These are phyloP conservation scores for Hippocampus abdominalis DNA, from an alignment of 2,113 vertebrate species.

Conservation along the genomic window DNA sequence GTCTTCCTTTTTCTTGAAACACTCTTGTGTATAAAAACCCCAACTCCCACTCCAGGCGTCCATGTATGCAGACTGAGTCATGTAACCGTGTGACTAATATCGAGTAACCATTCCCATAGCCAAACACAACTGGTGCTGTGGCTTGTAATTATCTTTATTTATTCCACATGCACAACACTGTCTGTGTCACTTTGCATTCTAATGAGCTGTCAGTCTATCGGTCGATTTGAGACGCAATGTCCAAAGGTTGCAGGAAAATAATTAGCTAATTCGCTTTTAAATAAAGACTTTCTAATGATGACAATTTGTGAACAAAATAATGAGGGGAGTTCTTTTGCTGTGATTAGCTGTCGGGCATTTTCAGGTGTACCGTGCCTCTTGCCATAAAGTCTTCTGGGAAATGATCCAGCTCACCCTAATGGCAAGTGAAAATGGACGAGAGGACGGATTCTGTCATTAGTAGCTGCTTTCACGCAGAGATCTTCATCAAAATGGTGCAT, in stretches of 20 bases:
- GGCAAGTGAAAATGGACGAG: not conserved
- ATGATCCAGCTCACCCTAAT: not conserved
- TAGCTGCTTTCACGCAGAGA: not conserved
- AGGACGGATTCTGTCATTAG: not conserved
- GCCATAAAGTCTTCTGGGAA: not conserved
- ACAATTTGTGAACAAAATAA: slow-evolving; percentile 13
- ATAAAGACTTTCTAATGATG: slow-evolving; percentile 18
- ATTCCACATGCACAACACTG: slow-evolving; percentile 51
- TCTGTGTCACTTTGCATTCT: slow-evolving; percentile 53
- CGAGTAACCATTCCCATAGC: slow-evolving; percentile 61
- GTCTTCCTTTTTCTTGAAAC: slow-evolving; percentile 41
- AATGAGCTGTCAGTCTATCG: slow-evolving; percentile 60
- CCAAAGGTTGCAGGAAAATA: slow-evolving; percentile 50
- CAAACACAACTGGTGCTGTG: slow-evolving; percentile 49
- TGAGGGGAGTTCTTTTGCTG: not conserved
- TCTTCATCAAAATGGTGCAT: not conserved
- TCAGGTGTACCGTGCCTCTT: not conserved
- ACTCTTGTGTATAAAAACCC: slow-evolving; percentile 54
- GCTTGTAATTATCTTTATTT: slow-evolving; percentile 57
- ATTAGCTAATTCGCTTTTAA: slow-evolving; percentile 20
- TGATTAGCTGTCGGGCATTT: not conserved
- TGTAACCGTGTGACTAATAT: slow-evolving; percentile 60
- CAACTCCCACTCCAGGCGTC: slow-evolving; percentile 50
- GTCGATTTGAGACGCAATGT: slow-evolving; percentile 52
- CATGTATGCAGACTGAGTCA: slow-evolving; percentile 58